Evolutionary conservation across 2,888 invertebrate species (phyloP), one percentile per base, ranked within the genome.

Genomic region (Epirrita christyi): DNA sequence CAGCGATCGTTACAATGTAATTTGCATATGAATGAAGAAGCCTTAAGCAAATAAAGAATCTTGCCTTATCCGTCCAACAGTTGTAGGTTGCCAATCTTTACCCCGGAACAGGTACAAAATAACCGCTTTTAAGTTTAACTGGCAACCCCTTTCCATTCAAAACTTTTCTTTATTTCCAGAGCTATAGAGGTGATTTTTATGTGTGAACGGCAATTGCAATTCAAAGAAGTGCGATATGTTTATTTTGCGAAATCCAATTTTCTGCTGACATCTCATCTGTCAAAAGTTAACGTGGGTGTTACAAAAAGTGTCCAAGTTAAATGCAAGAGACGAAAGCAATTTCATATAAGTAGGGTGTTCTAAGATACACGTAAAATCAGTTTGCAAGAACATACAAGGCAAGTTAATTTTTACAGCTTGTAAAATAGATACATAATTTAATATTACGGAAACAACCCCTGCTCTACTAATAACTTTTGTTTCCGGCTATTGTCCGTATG

Each of bases 211-310:
- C 2, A 29, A 56, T n/a, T 71, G 70, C 67, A 69, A 48, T 63
- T 59, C 64, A 66, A 72, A 74, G 71, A 71, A 72, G 67, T 80
- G 76, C 77, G 86, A 85, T 83, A 84, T 88, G 85, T 92, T 91
- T 90, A 86, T 87, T 88, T 88, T 88, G 83, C 83, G 71, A 89
- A 90, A 90, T 91, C 91, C 90, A 91, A 91, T 91, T 92, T 90
- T 89, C 83, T 85, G 82, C 86, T 87, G 91, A 88, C 90, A 86
- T 85, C 80, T 86, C 83, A 88, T 86, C 86, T 87, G 85, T 86
- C 87, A 87, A 84, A 75, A 83, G 72, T 76, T 81, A 78, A 78
- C 80, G 72, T 71, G 73, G 81, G 80, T 76, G 79, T 73, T 78
- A 70, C 75, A 74, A 75, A 59, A 80, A 80, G 75, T 81, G 74